These are phyloP conservation scores for Amblyopsis rosae DNA, from an alignment of 2,113 vertebrate species.

Conservation along the genomic window DNA sequence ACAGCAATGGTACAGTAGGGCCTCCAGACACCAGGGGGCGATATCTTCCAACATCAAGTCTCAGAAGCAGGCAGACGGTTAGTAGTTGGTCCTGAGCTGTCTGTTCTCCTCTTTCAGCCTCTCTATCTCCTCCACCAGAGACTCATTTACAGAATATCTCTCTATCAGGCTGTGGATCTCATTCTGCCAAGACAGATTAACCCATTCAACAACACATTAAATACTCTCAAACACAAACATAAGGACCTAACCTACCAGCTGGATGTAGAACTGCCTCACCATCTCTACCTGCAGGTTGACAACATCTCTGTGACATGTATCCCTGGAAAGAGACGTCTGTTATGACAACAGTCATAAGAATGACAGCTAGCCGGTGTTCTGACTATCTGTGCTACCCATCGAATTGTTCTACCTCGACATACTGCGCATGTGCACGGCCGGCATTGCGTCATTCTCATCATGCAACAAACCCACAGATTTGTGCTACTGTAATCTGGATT, in stretches of 20 bases:
- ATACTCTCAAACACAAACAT: neutral
- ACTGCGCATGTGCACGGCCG: too few relatives aligned
- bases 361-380: neutral
- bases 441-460: too few relatives aligned
- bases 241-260: conserved; percentile 80
- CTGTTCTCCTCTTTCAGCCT: conserved; percentile 92
- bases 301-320: conserved; percentile 91
- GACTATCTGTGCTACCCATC: too few relatives aligned
- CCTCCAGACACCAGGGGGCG: too few relatives aligned
- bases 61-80: conserved; percentile 45
- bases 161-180: conserved; percentile 92
- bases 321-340: conserved; percentile 70
- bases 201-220: neutral
- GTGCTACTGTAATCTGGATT: too few relatives aligned
- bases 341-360: neutral
- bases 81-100: conserved; percentile 88
- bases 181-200: conserved; percentile 74
- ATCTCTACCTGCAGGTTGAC: conserved; percentile 98
- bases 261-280: conserved; percentile 96
- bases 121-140: conserved; percentile 93
- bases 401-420: too few relatives aligned
- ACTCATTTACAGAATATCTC: conserved; percentile 91
- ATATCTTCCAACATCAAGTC: too few relatives aligned
- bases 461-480: too few relatives aligned
- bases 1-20: too few relatives aligned